Evolutionary conservation across 2,113 vertebrate genomes (phyloP), one percentile per base, ranked within the genome.

Genomic region (Glaucomys volans): DNA sequence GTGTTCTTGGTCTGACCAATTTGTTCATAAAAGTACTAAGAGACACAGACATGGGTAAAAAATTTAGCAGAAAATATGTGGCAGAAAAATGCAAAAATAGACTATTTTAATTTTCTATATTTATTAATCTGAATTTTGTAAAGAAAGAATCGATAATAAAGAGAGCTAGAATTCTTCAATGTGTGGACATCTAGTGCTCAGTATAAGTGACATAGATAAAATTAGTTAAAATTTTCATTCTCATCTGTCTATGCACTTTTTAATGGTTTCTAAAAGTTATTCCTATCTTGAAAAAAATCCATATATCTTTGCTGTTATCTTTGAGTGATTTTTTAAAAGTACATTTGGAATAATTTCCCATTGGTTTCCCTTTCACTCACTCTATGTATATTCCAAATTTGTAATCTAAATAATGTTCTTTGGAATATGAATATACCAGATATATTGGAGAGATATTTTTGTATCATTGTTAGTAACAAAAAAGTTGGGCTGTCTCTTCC

Each of bases 1-100:
- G 13, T 72, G 9, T 42, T 52, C 32, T 86, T 35, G 26, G 12
- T 86, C 32, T 32, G 85, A 66, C 26, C n/a, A 11, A 50, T 3
- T 93, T 89, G 30, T 16, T 90, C 13, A 80, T 37, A 79, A 92
- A 93, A 89, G 35, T 87, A 22, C 11, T 83, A 71, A 75, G 44
- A 92, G 5, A 76, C 8, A 69, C 37, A 50, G 10, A 50, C 18
- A 11, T 71, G 8, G 2, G n/a, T 57, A 8, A 47, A 93, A 84
- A 71, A 5, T 14, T 16, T 3, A 67, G 16, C 17, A 83, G 4
- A 89, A 66, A 12, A 37, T 74, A 57, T 35, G 7, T 14, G 2
- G 2, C 17, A 80, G 26, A 75, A 42, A 44, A 71, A 20, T 28
- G 13, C 2, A 84, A 83, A 95, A 74, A 20, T 20, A 75, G 10